phyloP scores from a whole-genome alignment of 1,140 invertebrate genomes.

The Whitmania pigra region DNA sequence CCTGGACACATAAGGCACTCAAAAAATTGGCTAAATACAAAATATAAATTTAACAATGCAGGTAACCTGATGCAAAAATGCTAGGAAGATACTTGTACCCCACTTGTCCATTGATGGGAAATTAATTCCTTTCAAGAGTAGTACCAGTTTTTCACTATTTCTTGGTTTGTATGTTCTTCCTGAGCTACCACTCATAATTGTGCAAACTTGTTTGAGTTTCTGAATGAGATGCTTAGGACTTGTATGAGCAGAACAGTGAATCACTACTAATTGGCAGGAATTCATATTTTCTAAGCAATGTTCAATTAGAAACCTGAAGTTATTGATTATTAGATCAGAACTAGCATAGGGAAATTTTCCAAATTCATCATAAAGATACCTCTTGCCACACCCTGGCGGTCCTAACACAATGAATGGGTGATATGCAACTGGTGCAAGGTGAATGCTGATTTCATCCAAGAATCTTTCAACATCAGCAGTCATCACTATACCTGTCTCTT shows the following conservation, averaged over 20 bases:
- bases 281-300: constrained; percentile 50
- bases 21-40: too few species aligned
- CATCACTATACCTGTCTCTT: constrained; percentile 13
- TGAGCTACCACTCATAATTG: constrained; percentile 55
- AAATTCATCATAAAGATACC: constrained; percentile 34
- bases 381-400: constrained; percentile 56
- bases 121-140: constrained; percentile 69
- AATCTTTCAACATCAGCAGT: constrained; percentile 48
- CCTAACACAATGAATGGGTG: constrained; percentile 54
- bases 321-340: too few species aligned
- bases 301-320: constrained; percentile 47
- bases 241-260: constrained; percentile 67
- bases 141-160: constrained; percentile 55
- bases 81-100: constrained; percentile 66
- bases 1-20: too few species aligned
- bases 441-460: constrained; percentile 47
- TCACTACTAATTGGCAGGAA: constrained; percentile 53
- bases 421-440: constrained; percentile 45
- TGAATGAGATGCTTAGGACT: constrained; percentile 58
- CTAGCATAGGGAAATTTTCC: too few species aligned
- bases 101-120: constrained; percentile 65
- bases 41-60: background rate
- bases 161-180: constrained; percentile 63
- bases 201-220: constrained; percentile 58
- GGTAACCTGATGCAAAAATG: constrained; percentile 56